Evolutionary conservation across 2,113 vertebrate species (phyloP).

Genomic region (Stegastes partitus): DNA sequence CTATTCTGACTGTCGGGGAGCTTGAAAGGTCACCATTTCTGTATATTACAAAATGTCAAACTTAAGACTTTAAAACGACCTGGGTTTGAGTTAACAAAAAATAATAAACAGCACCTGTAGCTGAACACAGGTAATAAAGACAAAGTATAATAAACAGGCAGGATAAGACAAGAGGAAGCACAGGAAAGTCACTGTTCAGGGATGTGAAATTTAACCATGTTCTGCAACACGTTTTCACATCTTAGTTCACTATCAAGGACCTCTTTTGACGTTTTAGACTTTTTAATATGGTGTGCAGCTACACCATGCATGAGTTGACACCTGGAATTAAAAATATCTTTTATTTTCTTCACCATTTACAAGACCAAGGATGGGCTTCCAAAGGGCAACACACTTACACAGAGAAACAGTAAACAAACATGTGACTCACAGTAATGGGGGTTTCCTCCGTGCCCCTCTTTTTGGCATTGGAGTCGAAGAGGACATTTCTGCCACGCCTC

Average conservation of each 20-base stretch:
- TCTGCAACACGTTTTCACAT: background rate
- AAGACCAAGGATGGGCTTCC: background rate
- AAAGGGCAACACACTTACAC: background rate
- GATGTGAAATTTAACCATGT: background rate
- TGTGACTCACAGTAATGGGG: conserved; percentile 89
- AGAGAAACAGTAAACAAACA: background rate
- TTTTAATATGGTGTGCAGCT: background rate
- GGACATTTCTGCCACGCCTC: conserved; percentile 94
- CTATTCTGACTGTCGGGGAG: background rate
- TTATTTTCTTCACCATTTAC: background rate
- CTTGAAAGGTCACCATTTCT: background rate
- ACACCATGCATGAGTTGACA: background rate
- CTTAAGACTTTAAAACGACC: background rate
- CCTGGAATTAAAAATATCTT: background rate
- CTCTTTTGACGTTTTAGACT: background rate
- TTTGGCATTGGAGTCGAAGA: conserved; percentile 96
- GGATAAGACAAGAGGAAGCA: background rate
- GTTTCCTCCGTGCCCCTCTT: conserved; percentile 91
- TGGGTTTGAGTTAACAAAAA: no score
- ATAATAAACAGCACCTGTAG: background rate
- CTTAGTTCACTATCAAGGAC: background rate
- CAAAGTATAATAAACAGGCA: background rate
- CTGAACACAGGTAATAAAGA: background rate
- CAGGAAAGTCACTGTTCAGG: background rate
- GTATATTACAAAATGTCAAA: background rate